These are phyloP conservation scores for Ctenopoma multispine DNA, from an alignment of 2,797 vertebrate species.

Conservation along the genomic window DNA sequence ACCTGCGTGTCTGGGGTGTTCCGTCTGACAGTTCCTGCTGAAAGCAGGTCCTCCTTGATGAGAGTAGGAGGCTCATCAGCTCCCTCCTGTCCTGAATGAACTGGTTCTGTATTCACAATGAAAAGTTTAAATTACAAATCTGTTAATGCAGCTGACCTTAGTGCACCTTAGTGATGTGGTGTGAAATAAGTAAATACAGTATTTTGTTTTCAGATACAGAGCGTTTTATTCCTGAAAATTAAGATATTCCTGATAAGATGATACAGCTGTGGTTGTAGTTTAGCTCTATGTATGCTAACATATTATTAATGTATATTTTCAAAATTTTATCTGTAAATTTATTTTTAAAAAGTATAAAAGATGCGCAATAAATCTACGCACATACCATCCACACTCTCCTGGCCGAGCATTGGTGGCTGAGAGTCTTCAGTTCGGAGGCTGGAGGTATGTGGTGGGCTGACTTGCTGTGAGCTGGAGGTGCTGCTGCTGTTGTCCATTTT, in stretches of 20 bases:
- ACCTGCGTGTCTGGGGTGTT: constrained; percentile 75
- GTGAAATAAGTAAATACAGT: not conserved
- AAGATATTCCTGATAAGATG: not conserved
- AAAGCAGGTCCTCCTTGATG: constrained; percentile 95
- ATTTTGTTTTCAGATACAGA: not conserved
- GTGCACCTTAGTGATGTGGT: not conserved
- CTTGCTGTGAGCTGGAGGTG: constrained; percentile 94
- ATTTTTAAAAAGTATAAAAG: not conserved
- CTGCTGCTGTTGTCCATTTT: constrained; percentile 98
- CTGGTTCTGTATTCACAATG: constrained; percentile 79
- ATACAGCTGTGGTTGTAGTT: no score
- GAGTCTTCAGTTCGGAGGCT: constrained; percentile 94
- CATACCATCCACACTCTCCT: constrained; percentile 95
- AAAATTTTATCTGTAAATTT: not conserved
- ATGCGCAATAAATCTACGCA: not conserved
- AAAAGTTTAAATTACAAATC: constrained; percentile 3
- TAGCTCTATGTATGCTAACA: no score
- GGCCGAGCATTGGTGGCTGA: constrained; percentile 96
- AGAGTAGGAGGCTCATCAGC: constrained; percentile 98
- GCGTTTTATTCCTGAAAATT: no score
- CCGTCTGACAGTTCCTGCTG: constrained; percentile 85
- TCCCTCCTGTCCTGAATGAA: constrained; percentile 88
- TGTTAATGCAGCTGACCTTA: constrained; percentile 1
- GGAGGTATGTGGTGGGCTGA: constrained; percentile 89
- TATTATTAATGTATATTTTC: not conserved